Conservation (phyloP, 2,888 invertebrate genomes). For the Zaprionus lineosus region DNA sequence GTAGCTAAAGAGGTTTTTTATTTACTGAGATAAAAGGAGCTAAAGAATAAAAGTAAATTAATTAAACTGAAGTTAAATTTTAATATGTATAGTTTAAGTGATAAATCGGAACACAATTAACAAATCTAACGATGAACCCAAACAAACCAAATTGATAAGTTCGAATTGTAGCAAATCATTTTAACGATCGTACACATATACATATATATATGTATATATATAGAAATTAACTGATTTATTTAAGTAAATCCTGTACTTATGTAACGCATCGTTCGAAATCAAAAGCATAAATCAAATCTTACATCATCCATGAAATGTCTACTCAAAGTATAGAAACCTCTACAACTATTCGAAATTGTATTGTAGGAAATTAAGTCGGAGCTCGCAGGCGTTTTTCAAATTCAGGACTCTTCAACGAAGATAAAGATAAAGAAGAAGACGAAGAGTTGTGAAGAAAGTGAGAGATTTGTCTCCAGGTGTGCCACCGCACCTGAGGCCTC, state of each 20-base stretch:
- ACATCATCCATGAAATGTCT: slow-evolving; percentile 1
- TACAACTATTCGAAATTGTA: too few relatives aligned
- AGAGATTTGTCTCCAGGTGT: too few relatives aligned
- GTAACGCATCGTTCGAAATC: slow-evolving; percentile 27
- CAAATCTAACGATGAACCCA: slow-evolving; percentile 12
- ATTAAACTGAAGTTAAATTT: slow-evolving; percentile 42
- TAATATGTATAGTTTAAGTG: slow-evolving; percentile 38
- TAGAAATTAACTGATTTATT: slow-evolving; percentile 25
- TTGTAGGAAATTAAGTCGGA: too few relatives aligned
- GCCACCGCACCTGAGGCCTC: too few relatives aligned
- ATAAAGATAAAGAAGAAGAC: background rate
- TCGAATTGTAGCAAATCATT: slow-evolving; percentile 50
- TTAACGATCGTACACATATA: background rate
- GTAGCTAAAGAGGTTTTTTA: slow-evolving; percentile 54
- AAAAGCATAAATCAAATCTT: slow-evolving; percentile 54
- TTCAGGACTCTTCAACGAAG: slow-evolving; percentile 4
- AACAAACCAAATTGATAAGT: slow-evolving; percentile 35
- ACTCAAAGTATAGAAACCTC: too few relatives aligned
- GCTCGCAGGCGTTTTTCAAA: too few relatives aligned
- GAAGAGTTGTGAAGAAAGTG: too few relatives aligned
- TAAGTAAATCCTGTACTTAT: slow-evolving; percentile 12
- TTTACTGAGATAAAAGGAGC: slow-evolving; percentile 40
- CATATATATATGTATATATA: slow-evolving; percentile 15
- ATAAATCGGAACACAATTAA: slow-evolving; percentile 8
- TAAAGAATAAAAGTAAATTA: too few relatives aligned